Evolutionary conservation across 1,140 invertebrate genomes (phyloP), one percentile per base, ranked within the genome.

Genomic region (Drosophila neocordata): DNA sequence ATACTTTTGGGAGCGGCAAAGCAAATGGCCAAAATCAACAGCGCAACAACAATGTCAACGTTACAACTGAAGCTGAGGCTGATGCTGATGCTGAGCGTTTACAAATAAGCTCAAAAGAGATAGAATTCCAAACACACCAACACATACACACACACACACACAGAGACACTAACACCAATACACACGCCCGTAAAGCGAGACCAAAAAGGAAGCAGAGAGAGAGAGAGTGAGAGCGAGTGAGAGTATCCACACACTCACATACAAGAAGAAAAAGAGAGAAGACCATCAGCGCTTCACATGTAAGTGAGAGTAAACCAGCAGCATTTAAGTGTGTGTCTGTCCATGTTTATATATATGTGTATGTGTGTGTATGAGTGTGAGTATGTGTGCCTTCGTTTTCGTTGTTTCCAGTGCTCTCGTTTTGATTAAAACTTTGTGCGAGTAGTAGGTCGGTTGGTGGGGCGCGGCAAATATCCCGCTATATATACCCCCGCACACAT

Each of bases 1-100:
- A 88, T 78, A 87, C 82, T 85, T 85, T 87, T 85, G 82, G 82
- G 82, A 87, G 82, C 82, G 82, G 75, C 82, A 88, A 87, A 87
- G 75, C 82, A 88, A 87, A 87, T 87, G 83, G 78, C 83, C 83
- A 72, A 87, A 87, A 87, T 81, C 79, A 87, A 82, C 82, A 88
- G 67, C 61, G 48, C 72, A 74, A 61, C 58, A 48, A 35, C 73
- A 72, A 84, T 83, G 75, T 72, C 79, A 84, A 63, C 79, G 69
- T 76, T 74, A 77, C 74, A 82, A 78, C 74, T 67, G 63, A 65
- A 73, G 64, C 64, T 57, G 71, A 78, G 52, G 56, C 56, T 37
- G 56, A 58, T 34, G 56, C 34, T 79, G 41, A 48, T 48, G 79
- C 78, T 82, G 78, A 82, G 78, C 66, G 44, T 64, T 61, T 73